Percentiles rank a stretch among this genome's conserved stretches.
Evolutionary conservation across 2,888 invertebrate genomes (phyloP).

Genomic region (Conchocele bisecta): DNA sequence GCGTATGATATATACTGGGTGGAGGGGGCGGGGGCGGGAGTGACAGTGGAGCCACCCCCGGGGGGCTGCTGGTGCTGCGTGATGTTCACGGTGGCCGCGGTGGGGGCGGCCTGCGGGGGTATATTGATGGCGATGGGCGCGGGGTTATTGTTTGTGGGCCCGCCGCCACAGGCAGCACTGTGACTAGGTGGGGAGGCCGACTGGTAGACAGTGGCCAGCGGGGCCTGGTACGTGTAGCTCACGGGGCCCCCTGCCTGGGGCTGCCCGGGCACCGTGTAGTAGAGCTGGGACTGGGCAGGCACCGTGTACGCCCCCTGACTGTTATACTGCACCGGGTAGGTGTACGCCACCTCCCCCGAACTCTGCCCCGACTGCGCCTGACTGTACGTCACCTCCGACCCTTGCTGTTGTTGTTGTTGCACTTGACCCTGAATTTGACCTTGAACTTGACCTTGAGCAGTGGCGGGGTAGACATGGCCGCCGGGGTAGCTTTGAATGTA

Average conservation of each 20-base stretch:
- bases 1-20: slow-evolving; percentile 61
- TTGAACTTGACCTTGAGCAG: slow-evolving; percentile 52
- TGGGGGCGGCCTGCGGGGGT: slow-evolving; percentile 29
- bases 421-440: slow-evolving; percentile 18
- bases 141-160: slow-evolving; percentile 1
- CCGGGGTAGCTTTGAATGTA: slow-evolving; percentile 45
- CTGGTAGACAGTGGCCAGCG: slow-evolving; percentile 45
- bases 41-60: slow-evolving; percentile 24
- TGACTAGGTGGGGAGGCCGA: slow-evolving; percentile 51
- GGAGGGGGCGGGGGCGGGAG: slow-evolving; percentile 25
- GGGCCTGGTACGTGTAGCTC: slow-evolving; percentile 42
- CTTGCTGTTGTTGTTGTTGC: too few species aligned
- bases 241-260: slow-evolving; percentile 32
- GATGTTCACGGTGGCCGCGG: slow-evolving; percentile 45
- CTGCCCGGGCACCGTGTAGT: slow-evolving; percentile 46
- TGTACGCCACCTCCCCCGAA: slow-evolving; percentile 31
- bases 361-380: too few species aligned
- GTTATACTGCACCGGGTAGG: slow-evolving; percentile 31
- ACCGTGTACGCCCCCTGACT: slow-evolving; percentile 38
- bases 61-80: slow-evolving; percentile 40
- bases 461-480: slow-evolving; percentile 41
- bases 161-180: not conserved
- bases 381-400: too few species aligned
- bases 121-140: too few species aligned
- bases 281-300: slow-evolving; percentile 48